phyloP scores from a whole-genome alignment of 2,888 invertebrate species.

The Theretra japonica region DNA sequence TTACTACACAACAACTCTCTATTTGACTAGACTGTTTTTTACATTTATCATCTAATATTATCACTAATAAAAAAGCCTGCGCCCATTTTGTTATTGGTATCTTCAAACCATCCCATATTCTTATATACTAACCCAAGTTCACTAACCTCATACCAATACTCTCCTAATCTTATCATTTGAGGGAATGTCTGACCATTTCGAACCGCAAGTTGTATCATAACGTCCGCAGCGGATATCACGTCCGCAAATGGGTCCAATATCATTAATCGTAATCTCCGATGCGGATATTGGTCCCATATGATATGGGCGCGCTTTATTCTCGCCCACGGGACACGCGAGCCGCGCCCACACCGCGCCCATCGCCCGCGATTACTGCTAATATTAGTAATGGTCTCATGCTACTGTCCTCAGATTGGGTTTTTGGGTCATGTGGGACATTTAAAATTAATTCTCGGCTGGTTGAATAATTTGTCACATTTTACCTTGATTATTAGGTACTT shows the following conservation, averaged over 20 bases:
- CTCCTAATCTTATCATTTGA: too few species aligned
- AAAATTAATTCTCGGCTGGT: not conserved
- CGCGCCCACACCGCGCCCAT: not conserved
- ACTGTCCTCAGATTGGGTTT: constrained; percentile 16
- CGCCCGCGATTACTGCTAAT: constrained; percentile 12
- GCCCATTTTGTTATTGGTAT: too few species aligned
- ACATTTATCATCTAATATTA: too few species aligned
- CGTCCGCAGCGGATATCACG: too few species aligned
- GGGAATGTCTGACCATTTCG: too few species aligned
- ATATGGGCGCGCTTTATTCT: constrained; percentile 5
- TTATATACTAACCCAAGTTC: too few species aligned
- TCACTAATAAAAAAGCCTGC: too few species aligned
- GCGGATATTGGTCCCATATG: constrained; percentile 12
- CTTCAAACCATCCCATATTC: too few species aligned
- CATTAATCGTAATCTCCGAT: constrained; percentile 32
- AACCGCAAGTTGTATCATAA: too few species aligned
- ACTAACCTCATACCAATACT: too few species aligned
- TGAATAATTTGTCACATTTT: constrained; percentile 1
- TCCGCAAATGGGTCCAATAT: constrained; percentile 25
- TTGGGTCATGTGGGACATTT: not conserved
- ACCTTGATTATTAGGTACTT: not conserved
- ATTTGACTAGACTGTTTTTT: too few species aligned
- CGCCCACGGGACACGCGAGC: constrained; percentile 17
- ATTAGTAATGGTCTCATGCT: constrained; percentile 14
- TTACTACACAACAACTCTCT: too few species aligned